These are phyloP conservation scores for Sebastes flavidus DNA, from an alignment of 2,797 vertebrate species.

Conservation along the genomic window DNA sequence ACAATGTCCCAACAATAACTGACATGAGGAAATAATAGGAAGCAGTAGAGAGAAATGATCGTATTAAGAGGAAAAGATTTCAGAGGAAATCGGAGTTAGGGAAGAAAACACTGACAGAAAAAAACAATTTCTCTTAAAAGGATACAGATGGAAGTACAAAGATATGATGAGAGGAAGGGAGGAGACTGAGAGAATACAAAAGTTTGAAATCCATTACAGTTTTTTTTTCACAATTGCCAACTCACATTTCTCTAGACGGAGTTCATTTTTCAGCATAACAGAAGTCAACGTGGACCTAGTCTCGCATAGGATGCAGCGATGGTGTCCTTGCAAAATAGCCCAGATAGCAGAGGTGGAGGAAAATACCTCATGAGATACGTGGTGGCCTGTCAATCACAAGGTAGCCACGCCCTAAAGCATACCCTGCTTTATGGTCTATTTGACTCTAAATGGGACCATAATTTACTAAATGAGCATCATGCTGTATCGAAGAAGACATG, in stretches of 20 bases:
- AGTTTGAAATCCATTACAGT: background rate
- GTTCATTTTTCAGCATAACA: background rate
- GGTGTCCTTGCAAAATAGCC: too few species aligned
- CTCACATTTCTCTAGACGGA: background rate
- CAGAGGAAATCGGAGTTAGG: background rate
- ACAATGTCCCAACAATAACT: background rate
- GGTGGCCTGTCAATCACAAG: too few species aligned
- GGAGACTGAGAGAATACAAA: background rate
- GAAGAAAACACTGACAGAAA: background rate
- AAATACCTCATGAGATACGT: too few species aligned
- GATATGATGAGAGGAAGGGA: background rate
- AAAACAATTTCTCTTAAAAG: background rate
- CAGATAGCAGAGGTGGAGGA: too few species aligned
- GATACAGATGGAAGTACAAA: background rate
- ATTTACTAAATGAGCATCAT: too few species aligned
- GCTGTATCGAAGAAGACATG: too few species aligned
- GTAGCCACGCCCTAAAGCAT: too few species aligned
- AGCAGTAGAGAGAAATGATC: background rate
- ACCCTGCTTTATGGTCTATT: too few species aligned
- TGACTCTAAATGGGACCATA: too few species aligned
- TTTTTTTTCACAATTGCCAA: background rate
- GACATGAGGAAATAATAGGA: background rate
- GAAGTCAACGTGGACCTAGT: background rate
- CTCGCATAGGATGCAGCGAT: background rate
- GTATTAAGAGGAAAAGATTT: background rate